phyloP scores from a whole-genome alignment of 2,113 vertebrate species.

The Grus americana region DNA sequence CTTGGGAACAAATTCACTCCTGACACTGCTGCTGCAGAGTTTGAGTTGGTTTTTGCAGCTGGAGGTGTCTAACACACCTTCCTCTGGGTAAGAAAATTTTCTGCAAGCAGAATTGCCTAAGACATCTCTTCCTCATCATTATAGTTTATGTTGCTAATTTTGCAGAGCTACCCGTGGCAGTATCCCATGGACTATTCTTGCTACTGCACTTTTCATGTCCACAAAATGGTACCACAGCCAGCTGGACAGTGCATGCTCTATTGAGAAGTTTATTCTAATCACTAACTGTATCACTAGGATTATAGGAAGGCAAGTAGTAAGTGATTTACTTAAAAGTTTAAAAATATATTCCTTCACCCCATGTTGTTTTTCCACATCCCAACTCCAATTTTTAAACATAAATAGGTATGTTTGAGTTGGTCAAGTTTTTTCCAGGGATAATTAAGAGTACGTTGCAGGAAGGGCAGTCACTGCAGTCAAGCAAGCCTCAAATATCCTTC shows the following conservation, averaged over 20 bases:
- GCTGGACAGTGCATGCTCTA: background rate
- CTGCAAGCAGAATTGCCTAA: background rate
- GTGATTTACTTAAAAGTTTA: background rate
- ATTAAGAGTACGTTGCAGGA: background rate
- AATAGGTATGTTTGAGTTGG: background rate
- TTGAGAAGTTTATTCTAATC: background rate
- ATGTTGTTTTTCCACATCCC: background rate
- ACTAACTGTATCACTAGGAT: background rate
- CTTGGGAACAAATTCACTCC: background rate
- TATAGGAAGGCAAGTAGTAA: background rate
- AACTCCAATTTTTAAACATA: background rate
- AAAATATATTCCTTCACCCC: background rate
- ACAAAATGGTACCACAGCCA: background rate
- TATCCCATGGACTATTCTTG: background rate
- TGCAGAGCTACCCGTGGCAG: background rate
- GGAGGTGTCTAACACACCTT: background rate
- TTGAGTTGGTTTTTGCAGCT: background rate
- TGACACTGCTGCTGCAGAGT: background rate
- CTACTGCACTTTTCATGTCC: background rate
- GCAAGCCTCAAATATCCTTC: background rate
- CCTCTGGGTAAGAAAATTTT: background rate
- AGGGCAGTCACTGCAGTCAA: background rate
- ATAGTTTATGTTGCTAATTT: background rate
- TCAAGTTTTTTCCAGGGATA: background rate
- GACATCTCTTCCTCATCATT: background rate